Percentiles rank a stretch among this genome's conserved stretches.
These are phyloP conservation scores for Bostrychus sinensis DNA, from an alignment of 2,113 vertebrate species.

Conservation along the genomic window DNA sequence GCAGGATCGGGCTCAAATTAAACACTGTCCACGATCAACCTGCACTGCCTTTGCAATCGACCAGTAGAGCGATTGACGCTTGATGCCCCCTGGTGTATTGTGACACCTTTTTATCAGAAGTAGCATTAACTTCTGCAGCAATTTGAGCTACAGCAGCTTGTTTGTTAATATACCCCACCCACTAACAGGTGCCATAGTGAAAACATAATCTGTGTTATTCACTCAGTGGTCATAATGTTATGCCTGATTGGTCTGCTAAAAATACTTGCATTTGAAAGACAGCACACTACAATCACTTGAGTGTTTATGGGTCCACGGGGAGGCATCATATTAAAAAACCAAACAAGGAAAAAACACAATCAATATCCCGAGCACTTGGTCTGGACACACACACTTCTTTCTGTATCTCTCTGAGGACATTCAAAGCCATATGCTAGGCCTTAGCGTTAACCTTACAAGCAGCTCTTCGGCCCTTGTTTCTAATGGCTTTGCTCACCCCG, in stretches of 20 bases:
- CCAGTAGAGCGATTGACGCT: no score
- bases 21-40: no score
- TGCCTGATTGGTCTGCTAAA: no score
- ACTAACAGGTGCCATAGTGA: no score
- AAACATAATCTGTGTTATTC: no score
- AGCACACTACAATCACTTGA: slow-evolving; percentile 1
- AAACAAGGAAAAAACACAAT: slow-evolving; percentile 22
- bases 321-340: slow-evolving; percentile 16
- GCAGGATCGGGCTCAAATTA: no score
- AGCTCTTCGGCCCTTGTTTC: neutral
- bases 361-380: slow-evolving; percentile 28
- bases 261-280: neutral
- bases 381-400: neutral
- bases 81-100: no score
- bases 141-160: no score
- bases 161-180: no score
- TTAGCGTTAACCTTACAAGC: neutral
- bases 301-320: slow-evolving; percentile 14
- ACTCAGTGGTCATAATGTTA: neutral
- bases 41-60: no score
- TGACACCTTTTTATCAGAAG: no score
- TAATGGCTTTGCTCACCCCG: neutral
- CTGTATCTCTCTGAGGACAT: neutral
- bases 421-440: neutral
- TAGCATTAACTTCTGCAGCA: no score